Percentiles rank a stretch among this genome's conserved stretches.
Conservation (phyloP, 2,113 vertebrate genomes). For the Motacilla alba region DNA sequence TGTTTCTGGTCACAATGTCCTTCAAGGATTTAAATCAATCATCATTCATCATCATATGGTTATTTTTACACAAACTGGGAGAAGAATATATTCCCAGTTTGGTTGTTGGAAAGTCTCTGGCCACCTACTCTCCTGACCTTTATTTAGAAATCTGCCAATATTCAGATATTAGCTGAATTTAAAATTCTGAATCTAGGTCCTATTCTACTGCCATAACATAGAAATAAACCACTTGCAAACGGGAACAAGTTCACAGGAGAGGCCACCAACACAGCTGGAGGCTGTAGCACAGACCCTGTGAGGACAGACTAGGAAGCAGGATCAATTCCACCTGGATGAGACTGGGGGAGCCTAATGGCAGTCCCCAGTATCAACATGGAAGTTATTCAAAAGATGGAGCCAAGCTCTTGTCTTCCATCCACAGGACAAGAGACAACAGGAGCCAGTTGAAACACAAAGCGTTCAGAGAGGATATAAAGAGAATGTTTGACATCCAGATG, state of each 20-base stretch:
- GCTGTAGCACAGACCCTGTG: neutral
- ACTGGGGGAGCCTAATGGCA: neutral
- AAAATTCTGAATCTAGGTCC: neutral
- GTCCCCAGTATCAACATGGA: neutral
- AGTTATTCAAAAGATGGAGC: neutral
- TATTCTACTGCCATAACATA: neutral
- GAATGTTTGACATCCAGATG: neutral
- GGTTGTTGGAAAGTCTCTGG: neutral
- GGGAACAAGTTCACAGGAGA: neutral
- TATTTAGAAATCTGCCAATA: neutral
- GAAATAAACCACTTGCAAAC: neutral
- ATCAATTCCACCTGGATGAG: neutral
- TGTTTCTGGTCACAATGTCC: neutral
- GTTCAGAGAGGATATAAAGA: neutral
- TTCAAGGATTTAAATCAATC: neutral
- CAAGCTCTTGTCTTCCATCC: neutral
- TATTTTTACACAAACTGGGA: neutral
- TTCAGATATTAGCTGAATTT: neutral
- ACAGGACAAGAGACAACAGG: neutral
- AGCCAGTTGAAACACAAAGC: neutral
- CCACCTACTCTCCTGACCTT: neutral
- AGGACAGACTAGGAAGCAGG: neutral
- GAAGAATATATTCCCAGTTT: neutral
- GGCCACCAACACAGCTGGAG: fast-evolving
- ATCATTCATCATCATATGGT: neutral